These are phyloP conservation scores for Sigmodon hispidus DNA, from an alignment of 2,113 vertebrate genomes.

Conservation along the genomic window DNA sequence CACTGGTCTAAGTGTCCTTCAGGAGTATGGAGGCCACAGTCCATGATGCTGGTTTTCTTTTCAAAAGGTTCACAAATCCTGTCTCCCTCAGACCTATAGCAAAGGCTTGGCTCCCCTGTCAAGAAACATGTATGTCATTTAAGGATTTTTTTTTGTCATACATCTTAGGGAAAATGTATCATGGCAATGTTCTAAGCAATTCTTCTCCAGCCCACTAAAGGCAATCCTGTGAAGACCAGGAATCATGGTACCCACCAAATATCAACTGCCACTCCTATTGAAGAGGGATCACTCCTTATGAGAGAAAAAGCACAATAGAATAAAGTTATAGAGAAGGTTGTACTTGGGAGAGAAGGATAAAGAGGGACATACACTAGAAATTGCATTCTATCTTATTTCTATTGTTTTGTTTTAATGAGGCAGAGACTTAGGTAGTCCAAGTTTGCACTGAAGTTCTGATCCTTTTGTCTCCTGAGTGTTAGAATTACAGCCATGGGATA, in stretches of 20 bases:
- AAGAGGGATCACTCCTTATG: not conserved
- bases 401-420: not conserved
- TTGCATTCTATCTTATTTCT: not conserved
- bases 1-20: conserved; percentile 92
- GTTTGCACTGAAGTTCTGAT: not conserved
- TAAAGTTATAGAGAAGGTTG: not conserved
- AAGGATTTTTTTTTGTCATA: not conserved
- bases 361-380: not conserved
- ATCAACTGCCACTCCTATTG: fast-evolving
- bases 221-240: not conserved
- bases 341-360: not conserved
- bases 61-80: conserved; percentile 94
- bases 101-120: conserved; percentile 94
- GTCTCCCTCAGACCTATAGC: conserved; percentile 92
- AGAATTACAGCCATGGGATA: not conserved
- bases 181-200: not conserved
- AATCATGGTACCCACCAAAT: not conserved
- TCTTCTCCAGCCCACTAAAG: not conserved
- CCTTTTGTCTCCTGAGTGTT: not conserved
- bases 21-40: conserved; percentile 93
- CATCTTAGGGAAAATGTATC: not conserved
- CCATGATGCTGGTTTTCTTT: conserved; percentile 86
- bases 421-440: not conserved
- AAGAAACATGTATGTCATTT: conserved; percentile 50
- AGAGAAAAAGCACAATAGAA: not conserved